Evolutionary conservation across 2,888 invertebrate genomes (phyloP).

Genomic region (Callyntrura sp.): DNA sequence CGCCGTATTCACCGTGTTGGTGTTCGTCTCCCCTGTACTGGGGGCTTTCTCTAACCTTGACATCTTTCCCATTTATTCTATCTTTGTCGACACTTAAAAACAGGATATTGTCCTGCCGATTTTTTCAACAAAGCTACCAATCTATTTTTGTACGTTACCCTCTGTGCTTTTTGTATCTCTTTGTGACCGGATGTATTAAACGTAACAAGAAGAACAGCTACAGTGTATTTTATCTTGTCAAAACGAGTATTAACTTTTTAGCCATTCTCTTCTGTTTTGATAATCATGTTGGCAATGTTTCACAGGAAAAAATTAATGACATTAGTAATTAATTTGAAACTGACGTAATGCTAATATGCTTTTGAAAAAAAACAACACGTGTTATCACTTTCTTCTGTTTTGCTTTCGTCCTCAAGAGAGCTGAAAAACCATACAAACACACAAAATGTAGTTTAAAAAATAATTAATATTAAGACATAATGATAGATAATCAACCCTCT

Average conservation of each 20-base stretch:
- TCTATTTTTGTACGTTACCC: not conserved
- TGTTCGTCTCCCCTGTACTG: slow-evolving; percentile 60
- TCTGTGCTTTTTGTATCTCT: not conserved
- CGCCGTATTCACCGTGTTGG: slow-evolving; percentile 48
- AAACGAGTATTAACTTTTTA: not conserved
- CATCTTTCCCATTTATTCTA: slow-evolving; percentile 51
- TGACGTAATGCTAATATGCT: not conserved
- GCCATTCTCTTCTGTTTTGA: slow-evolving; percentile 60
- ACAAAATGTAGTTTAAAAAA: not conserved
- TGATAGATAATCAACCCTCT: slow-evolving; percentile 42
- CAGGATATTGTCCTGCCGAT: too few species aligned
- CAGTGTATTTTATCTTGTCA: not conserved
- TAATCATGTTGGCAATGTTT: slow-evolving; percentile 49
- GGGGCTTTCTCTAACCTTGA: slow-evolving; percentile 74
- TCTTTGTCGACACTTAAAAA: not conserved
- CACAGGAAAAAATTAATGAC: not conserved
- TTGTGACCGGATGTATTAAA: not conserved
- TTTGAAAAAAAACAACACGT: not conserved
- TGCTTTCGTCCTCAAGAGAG: slow-evolving; percentile 64
- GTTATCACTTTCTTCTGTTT: slow-evolving; percentile 57
- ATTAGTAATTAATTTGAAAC: not conserved
- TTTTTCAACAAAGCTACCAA: too few species aligned
- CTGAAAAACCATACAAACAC: slow-evolving; percentile 56
- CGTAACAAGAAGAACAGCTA: not conserved
- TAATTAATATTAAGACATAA: slow-evolving; percentile 1